Base-by-base conservation (phyloP, 2,113 vertebrate genomes). In the Hyperoodon ampullatus region DNA sequence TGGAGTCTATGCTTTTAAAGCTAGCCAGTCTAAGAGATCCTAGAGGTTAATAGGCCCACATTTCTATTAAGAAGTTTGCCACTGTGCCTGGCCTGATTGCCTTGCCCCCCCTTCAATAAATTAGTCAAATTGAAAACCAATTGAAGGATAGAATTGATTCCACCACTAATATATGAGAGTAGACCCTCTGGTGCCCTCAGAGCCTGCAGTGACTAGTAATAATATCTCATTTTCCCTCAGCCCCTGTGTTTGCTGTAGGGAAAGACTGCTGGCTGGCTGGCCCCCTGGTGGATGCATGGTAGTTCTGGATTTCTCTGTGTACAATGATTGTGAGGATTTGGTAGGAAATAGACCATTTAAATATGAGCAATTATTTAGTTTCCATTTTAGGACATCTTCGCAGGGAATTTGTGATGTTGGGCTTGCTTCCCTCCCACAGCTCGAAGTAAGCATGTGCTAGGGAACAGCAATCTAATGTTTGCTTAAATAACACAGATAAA, bases 231-330 rank as follows among this genome's bases (percentile, higher is more conserved):
- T 88, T 88, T 90, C 68, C 94, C 60, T 80, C 75, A 35, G 61
- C 33, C 65, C 50, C 77, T 61, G 89, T n/a, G 30, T 63, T 60
- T 78, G 92, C 95, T 88, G 1, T 23, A 11, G 35, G 85, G 72
- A 74, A 88, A 70, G 81, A 24, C 28, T 77, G 83, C 81, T 2
- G 70, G 66, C 96, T 1, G n/a, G 44, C 60, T 93, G 94, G 97
- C 94, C 97, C 97, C 94, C 97, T 98, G 97, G 97, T 97, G 97
- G 97, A 95, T 80, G 96, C 89, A 82, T 1, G 53, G 91, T 14
- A 68, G 35, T 65, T 95, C 75, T 93, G 84, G 60, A 65, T 90
- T 97, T 97, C 85, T 93, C 72, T 2, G 2, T 30, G 53, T 30
- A 53, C 4, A 70, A 24, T 47, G 58, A 93, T 42, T 63, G 42